A percentile compares a stretch with the other conserved stretches of the same genome.
Conservation (phyloP, 1,140 invertebrate species). For the Branchinecta lynchi region DNA sequence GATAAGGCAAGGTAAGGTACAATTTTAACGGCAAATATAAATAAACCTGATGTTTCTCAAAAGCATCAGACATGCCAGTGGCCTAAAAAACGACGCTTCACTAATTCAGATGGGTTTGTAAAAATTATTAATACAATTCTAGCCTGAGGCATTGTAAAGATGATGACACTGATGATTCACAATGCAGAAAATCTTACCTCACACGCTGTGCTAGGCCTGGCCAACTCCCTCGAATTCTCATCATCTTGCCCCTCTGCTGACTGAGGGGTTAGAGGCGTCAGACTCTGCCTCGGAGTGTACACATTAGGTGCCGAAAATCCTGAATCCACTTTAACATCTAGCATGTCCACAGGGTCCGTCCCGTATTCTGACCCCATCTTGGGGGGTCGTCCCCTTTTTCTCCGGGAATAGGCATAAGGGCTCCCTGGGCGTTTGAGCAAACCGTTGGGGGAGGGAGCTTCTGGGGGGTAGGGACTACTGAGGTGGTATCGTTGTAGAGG, state of each 20-base stretch:
- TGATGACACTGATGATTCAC: too few species aligned
- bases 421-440: conserved; percentile 1
- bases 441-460: neutral
- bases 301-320: conserved; percentile 1
- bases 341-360: neutral
- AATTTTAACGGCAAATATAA: too few species aligned
- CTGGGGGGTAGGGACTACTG: neutral
- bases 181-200: neutral
- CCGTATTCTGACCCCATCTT: neutral
- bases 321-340: neutral
- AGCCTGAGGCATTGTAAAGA: too few species aligned
- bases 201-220: neutral
- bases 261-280: neutral
- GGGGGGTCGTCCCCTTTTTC: neutral
- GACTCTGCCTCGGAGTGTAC: neutral
- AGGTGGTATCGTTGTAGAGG: neutral
- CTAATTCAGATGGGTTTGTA: too few species aligned
- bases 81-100: too few species aligned
- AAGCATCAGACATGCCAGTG: too few species aligned
- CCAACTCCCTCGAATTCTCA: neutral
- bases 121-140: too few species aligned
- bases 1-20: too few species aligned
- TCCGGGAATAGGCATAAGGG: neutral
- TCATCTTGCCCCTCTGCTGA: conserved; percentile 3
- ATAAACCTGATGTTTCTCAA: too few species aligned